Evolutionary conservation across 2,888 invertebrate species (phyloP), one percentile per base, ranked within the genome.

Genomic region (Dicyrtoma fusca): DNA sequence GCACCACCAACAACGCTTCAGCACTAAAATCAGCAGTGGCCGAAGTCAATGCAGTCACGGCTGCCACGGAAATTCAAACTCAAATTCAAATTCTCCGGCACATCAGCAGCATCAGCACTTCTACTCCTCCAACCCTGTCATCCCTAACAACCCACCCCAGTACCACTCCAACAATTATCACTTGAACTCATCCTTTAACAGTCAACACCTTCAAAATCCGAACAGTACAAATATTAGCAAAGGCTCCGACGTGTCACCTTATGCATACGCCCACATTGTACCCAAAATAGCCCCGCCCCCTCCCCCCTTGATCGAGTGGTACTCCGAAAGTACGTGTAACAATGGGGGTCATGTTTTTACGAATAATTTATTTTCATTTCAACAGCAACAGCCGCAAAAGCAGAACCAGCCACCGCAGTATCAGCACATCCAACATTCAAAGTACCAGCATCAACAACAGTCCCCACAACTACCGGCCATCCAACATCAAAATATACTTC

Each of bases 231-330:
- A 72, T 72, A 74, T 62, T 8, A 72, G 66, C 49, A 77, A 77
- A 74, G 79, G 80, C 6, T 77, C 80, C 13, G 80, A 80, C 70
- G 80, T 80, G 51, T 79, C 79, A 17, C 80, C 80, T 0, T 80
- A 80, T 72, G 80, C 80, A 51, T 80, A 80, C 59, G 79, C 80
- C 47, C 79, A 79, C 61, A 76, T 80, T 44, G 70, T 78, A 14
- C 77, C 76, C 55, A 72, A 74, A 74, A 61, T 72, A 19, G 73
- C 71, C 44, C 69, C 74, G 17, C 75, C 75, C 13, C 76, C 76
- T 51, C 77, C 79, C 14, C 74, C 76, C 45, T 71, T 79, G 26
- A 70, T 79, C 17, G 79, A 80, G 70, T 80, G 79, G 79, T 80
- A 79, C 71, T 80, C 79, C 1, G 77, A 77, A 53, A 72, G 59